Evolutionary conservation across 2,888 invertebrate species (phyloP), one percentile per base, ranked within the genome.

Genomic region (Lepidochitona cinerea): DNA sequence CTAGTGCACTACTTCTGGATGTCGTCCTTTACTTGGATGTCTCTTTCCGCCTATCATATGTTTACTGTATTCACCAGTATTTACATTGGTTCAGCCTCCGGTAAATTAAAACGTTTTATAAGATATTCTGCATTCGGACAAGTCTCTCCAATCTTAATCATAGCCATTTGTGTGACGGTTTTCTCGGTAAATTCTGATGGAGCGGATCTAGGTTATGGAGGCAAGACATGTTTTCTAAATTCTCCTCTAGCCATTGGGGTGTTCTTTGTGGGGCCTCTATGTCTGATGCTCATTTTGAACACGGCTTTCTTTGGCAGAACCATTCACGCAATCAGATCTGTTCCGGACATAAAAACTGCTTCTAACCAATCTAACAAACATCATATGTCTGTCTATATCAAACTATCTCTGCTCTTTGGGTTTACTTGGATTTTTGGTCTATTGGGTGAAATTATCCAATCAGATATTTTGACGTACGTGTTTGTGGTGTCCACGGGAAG

Each of bases 361-460:
- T 35, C 32, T 18, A 59, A 23, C 59, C n/a, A 36, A 26, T 33
- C 33, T 1, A 68, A 73, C 29, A 69, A 41, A 37, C 68, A 69
- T 14, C 49, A 64, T 12, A 64, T 64, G 12, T 36, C 59, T 7
- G 49, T 73, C 33, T 73, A 70, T 29, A 49, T 70, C 33, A 73
- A 70, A 49, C 64, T 73, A n/a, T 59, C 73, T 29, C 26, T 73
- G 0, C 52, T 73, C 65, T 37, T 73, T 37, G 73, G 73, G 0
- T 37, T 73, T 12, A 70, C 69, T 37, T 73, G 73, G 73, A 70
- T 73, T 3, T 37, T 73, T 4, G 73, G 64, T 5, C 53, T 73
- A 35, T n/a, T 73, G 18, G 69, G 64, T 32, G 35, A 41, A 7
- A n/a, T 64, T 14, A 7, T 69, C 0, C 54, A 70, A 23, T 68